phyloP scores from a whole-genome alignment of 2,113 vertebrate species.

The Sclerurus mexicanus region DNA sequence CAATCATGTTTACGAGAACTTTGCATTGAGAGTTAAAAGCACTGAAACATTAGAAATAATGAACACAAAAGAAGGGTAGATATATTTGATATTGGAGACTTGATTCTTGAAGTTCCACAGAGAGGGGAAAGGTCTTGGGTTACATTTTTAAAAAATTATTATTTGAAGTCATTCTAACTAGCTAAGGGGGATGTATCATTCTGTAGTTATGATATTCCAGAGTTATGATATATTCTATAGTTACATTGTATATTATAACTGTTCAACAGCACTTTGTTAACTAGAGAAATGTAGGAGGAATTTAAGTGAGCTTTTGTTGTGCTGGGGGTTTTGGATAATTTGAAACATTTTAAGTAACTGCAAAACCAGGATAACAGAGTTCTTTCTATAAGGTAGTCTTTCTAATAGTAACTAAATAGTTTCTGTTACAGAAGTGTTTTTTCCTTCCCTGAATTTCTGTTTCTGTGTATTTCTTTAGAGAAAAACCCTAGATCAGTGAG shows the following conservation, averaged over 20 bases:
- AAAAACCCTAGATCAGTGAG: conserved; percentile 72
- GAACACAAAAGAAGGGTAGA: not conserved
- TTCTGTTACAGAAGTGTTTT: not conserved
- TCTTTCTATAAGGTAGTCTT: not conserved
- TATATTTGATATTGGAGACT: not conserved
- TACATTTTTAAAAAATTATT: not conserved
- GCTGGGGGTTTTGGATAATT: not conserved
- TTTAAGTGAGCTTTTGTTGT: not conserved
- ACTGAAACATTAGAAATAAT: not conserved
- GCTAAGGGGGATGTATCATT: rapidly evolving
- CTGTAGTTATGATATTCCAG: not conserved
- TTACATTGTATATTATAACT: not conserved
- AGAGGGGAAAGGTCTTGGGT: not conserved
- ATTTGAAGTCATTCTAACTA: not conserved
- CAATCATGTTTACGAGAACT: not conserved
- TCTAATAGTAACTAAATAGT: not conserved
- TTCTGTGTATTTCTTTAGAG: conserved; percentile 52
- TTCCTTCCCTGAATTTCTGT: conserved; percentile 4
- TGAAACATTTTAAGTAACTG: not conserved
- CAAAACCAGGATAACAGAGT: not conserved
- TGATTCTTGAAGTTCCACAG: not conserved
- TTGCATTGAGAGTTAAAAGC: not conserved
- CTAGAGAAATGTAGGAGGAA: not conserved
- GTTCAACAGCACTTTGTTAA: not conserved
- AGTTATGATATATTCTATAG: not conserved